Conservation (phyloP, 2,113 vertebrate species). For the Antechinus stuartii region DNA sequence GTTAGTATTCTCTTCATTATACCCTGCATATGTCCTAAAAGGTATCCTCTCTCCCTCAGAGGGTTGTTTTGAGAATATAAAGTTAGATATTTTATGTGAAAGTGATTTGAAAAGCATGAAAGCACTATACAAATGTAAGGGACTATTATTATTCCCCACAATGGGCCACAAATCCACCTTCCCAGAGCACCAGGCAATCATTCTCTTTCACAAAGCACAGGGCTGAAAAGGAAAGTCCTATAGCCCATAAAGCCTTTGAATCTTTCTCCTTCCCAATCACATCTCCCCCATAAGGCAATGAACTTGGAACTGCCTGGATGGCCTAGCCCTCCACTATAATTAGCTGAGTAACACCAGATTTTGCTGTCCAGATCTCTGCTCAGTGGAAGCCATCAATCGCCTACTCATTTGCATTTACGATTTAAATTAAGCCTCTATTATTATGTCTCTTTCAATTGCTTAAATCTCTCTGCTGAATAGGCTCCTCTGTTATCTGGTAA, state of each 20-base stretch:
- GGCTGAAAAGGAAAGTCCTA: constrained; percentile 11
- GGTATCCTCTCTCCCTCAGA: not conserved
- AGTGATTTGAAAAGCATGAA: constrained; percentile 1
- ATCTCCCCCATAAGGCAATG: not conserved
- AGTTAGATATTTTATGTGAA: constrained; percentile 12
- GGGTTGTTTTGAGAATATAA: not conserved
- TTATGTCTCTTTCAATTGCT: constrained; percentile 55
- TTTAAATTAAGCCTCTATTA: constrained; percentile 48
- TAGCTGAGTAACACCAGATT: constrained; percentile 45
- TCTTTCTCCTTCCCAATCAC: not conserved
- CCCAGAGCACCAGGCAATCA: constrained; percentile 10
- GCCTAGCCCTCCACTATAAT: constrained; percentile 29
- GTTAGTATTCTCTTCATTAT: not conserved
- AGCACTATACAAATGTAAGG: constrained; percentile 1
- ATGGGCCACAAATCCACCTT: constrained; percentile 25
- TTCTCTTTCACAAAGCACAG: not conserved
- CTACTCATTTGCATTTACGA: constrained; percentile 50
- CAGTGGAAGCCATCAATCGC: constrained; percentile 46
- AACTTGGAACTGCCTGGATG: constrained; percentile 18
- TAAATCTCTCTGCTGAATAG: constrained; percentile 51
- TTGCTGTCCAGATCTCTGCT: constrained; percentile 56
- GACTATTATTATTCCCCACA: not conserved
- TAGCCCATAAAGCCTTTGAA: not conserved
- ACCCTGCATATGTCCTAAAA: not conserved
- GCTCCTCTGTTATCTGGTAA: constrained; percentile 61